A percentile compares a stretch with the other conserved stretches of the same genome.
phyloP scores from a whole-genome alignment of 2,113 vertebrate species.

The Apeltes quadracus region DNA sequence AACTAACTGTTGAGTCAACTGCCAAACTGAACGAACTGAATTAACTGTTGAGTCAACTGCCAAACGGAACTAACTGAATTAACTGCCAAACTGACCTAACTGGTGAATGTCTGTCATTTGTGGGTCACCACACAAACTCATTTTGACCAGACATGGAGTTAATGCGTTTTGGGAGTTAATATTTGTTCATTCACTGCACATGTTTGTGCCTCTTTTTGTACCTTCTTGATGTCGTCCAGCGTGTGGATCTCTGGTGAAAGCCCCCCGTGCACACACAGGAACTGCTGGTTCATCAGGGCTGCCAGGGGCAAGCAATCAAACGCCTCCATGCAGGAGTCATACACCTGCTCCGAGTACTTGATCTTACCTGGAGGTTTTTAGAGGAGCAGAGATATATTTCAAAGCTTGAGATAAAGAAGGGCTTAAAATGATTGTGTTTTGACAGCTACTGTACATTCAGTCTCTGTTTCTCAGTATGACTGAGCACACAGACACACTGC shows the following conservation, averaged over 20 bases:
- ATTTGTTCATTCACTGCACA: not conserved
- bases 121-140: too few species aligned
- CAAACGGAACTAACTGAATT: too few species aligned
- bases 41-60: too few species aligned
- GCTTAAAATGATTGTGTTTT: slow-evolving; percentile 1
- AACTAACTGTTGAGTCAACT: too few species aligned
- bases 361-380: slow-evolving; percentile 81
- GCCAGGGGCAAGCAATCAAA: slow-evolving; percentile 85
- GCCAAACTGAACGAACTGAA: too few species aligned
- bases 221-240: slow-evolving; percentile 86
- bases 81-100: too few species aligned
- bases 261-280: slow-evolving; percentile 84
- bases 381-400: slow-evolving; percentile 31
- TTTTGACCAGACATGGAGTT: not conserved
- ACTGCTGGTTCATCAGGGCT: slow-evolving; percentile 87
- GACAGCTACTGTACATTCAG: slow-evolving; percentile 26
- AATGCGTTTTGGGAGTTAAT: too few species aligned
- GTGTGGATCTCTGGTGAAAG: slow-evolving; percentile 87
- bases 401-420: slow-evolving; percentile 28
- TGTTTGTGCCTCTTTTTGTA: slow-evolving; percentile 33
- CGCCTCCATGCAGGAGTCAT: slow-evolving; percentile 86
- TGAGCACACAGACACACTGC: slow-evolving; percentile 16
- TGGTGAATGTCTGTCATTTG: too few species aligned
- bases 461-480: slow-evolving; percentile 14
- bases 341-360: slow-evolving; percentile 87